Percentiles rank a stretch among this genome's conserved stretches.
These are phyloP conservation scores for Tachina fera DNA, from an alignment of 2,888 invertebrate genomes.

Conservation along the genomic window DNA sequence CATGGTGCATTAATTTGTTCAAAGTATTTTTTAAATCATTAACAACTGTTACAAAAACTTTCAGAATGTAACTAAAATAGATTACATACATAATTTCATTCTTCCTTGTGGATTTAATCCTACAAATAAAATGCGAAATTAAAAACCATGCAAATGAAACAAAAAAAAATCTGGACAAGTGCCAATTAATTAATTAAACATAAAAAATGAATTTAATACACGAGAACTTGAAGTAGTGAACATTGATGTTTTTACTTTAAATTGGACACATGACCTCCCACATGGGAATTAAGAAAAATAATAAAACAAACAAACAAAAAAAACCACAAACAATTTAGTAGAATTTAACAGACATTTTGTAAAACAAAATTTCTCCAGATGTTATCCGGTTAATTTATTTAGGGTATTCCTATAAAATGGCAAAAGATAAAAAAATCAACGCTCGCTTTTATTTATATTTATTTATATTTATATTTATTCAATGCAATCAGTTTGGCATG, in stretches of 20 bases:
- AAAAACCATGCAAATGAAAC: constrained; percentile 37
- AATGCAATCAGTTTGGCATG: too few species aligned
- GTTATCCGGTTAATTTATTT: constrained; percentile 29
- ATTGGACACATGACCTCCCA: constrained; percentile 70
- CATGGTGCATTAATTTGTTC: too few species aligned
- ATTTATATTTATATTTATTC: too few species aligned
- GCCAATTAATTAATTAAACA: constrained; percentile 82
- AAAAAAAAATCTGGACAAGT: constrained; percentile 79
- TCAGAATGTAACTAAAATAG: too few species aligned
- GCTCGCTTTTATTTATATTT: too few species aligned
- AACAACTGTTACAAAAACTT: too few species aligned
- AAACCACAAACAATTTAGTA: constrained; percentile 40
- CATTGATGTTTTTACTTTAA: constrained; percentile 60
- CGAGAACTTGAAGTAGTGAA: constrained; percentile 25
- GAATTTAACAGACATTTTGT: constrained; percentile 52
- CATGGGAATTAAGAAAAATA: constrained; percentile 44
- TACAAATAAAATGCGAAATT: not conserved
- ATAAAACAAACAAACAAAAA: not conserved
- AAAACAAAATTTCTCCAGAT: constrained; percentile 37
- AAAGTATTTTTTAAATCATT: too few species aligned
- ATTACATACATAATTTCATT: too few species aligned
- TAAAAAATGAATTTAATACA: constrained; percentile 60
- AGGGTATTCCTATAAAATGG: not conserved
- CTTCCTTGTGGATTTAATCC: not conserved
- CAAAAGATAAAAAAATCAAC: not conserved